Percentiles rank a stretch among this genome's conserved stretches.
phyloP scores from a whole-genome alignment of 2,797 vertebrate genomes.

The Coendou prehensilis region DNA sequence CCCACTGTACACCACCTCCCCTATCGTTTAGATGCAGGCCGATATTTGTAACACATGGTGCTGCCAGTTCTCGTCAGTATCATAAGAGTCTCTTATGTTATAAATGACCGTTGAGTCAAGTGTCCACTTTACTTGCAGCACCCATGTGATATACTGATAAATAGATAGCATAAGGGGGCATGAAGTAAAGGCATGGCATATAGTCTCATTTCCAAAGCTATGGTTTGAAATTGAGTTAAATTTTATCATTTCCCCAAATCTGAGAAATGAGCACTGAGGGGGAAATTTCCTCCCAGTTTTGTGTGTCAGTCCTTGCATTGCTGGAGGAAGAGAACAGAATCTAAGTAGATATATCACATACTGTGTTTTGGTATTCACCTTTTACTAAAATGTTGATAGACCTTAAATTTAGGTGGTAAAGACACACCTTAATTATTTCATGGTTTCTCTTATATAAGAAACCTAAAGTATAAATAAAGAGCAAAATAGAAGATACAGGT shows the following conservation, averaged over 20 bases:
- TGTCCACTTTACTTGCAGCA: background rate
- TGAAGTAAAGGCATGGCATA: background rate
- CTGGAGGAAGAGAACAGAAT: background rate
- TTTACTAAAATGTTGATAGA: background rate
- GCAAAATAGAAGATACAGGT: background rate
- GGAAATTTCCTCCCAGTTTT: background rate
- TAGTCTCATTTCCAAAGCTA: conserved; percentile 32
- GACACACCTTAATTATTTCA: background rate
- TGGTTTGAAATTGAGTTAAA: background rate
- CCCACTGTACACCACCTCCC: background rate
- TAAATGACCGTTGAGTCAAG: background rate
- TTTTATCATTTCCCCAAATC: background rate
- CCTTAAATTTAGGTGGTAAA: background rate
- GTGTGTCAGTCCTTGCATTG: background rate
- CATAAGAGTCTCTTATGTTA: background rate
- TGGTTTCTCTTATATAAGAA: background rate
- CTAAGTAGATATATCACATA: background rate
- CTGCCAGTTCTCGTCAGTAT: background rate
- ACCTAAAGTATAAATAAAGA: background rate
- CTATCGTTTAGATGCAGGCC: background rate
- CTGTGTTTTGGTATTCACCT: background rate
- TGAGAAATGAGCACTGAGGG: background rate
- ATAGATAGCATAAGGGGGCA: background rate
- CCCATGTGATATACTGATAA: background rate
- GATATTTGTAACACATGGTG: background rate